These are phyloP conservation scores for Latrodectus elegans DNA, from an alignment of 2,888 invertebrate species.

Conservation along the genomic window DNA sequence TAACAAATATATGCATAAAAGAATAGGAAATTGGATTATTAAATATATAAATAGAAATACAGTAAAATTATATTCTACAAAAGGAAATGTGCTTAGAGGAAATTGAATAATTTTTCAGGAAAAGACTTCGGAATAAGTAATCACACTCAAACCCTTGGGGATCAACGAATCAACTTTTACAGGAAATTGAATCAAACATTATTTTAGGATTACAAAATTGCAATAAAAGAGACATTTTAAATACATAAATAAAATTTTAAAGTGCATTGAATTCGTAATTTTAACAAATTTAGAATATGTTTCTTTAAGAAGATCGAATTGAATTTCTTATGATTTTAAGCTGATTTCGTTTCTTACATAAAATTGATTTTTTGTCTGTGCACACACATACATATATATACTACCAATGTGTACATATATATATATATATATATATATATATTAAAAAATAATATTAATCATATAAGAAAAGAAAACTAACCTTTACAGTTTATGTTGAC, in stretches of 20 bases:
- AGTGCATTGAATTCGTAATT: neutral
- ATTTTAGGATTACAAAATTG: neutral
- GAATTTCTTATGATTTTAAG: too few species aligned
- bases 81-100: constrained; percentile 12
- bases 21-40: constrained; percentile 17
- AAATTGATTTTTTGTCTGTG: too few species aligned
- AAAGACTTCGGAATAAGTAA: constrained; percentile 9
- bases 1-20: constrained; percentile 1
- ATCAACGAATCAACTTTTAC: constrained; percentile 1
- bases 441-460: too few species aligned
- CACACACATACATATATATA: too few species aligned
- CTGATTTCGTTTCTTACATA: too few species aligned
- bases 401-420: too few species aligned
- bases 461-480: too few species aligned
- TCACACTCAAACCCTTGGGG: constrained; percentile 2
- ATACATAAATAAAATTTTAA: neutral
- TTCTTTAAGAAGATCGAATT: neutral
- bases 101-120: constrained; percentile 17
- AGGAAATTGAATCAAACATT: constrained; percentile 4
- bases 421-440: too few species aligned
- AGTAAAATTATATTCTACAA: neutral
- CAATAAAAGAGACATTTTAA: neutral
- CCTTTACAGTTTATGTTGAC: too few species aligned
- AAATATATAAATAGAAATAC: constrained; percentile 1
- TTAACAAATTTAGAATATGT: neutral